Evolutionary conservation across 1,140 invertebrate species (phyloP), one percentile per base, ranked within the genome.

Genomic region (Drosophila dunni): DNA sequence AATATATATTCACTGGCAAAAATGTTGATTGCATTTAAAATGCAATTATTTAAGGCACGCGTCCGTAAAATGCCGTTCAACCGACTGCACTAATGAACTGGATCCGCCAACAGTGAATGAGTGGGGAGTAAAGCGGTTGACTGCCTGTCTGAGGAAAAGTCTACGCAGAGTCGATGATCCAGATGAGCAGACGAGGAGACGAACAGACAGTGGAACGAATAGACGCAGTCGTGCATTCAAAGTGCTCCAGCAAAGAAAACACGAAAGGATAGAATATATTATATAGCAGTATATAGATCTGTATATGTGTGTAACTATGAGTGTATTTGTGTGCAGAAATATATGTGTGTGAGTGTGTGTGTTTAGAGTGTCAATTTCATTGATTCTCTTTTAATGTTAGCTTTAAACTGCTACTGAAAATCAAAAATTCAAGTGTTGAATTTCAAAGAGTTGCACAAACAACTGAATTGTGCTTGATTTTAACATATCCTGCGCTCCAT

Each of bases 1-100:
- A 67, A 81, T 29, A 29, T 29, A 69, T 80, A 78, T 78, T 64
- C 58, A 50, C 70, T 51, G 15, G 3, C 71, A 68, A 54, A 62
- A 74, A 69, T 74, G 64, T 73, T 73, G 66, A 74, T 89, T 89
- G 84, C 83, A 88, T 88, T 89, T 88, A 71, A 88, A 88, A 88
- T 88, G 83, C 83, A 88, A 89, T 88, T 88, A 88, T 88, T 88
- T 88, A 88, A 89, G 77, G 72, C 83, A 89, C 80, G 83, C 77
- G 84, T 79, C 83, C 84, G 84, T 83, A 83, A 88, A 88, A 89
- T 88, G 79, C 83, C 83, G 84, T 77, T 75, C 79, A 83, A 89
- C 83, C 79, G 77, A 77, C 77, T 88, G 83, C 83, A 88, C 84
- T 89, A 88, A 88, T 88, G 80, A 88, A 86, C 82, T 83, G 79